A percentile compares a stretch with the other conserved stretches of the same genome.
phyloP scores from a whole-genome alignment of 1,140 invertebrate species.

The Aporrectodea caliginosa region DNA sequence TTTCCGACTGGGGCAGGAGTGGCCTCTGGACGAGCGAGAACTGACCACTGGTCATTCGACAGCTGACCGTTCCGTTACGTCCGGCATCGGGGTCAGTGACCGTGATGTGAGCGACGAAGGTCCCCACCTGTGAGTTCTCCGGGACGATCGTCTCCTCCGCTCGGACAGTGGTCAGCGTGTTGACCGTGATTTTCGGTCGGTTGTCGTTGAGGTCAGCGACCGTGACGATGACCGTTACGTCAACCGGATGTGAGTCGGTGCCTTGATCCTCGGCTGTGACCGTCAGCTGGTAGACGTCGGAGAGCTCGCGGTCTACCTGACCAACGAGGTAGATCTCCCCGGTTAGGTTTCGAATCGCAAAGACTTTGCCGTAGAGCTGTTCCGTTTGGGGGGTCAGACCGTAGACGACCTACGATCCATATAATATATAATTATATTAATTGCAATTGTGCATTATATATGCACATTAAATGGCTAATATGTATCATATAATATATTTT shows the following conservation, averaged over 20 bases:
- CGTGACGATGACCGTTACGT: constrained; percentile 12
- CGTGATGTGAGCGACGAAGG: constrained; percentile 83
- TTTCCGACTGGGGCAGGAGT: background rate
- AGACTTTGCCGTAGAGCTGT: constrained; percentile 73
- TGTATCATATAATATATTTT: too few species aligned
- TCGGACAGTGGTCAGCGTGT: constrained; percentile 19
- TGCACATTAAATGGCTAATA: too few species aligned
- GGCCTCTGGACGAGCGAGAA: constrained; percentile 23
- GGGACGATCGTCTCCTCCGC: constrained; percentile 72
- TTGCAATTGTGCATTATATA: too few species aligned
- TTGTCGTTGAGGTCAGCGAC: constrained; percentile 33
- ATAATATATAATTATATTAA: too few species aligned
- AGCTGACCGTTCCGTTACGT: constrained; percentile 67
- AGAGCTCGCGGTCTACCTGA: constrained; percentile 87
- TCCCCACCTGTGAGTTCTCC: constrained; percentile 82
- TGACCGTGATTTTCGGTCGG: constrained; percentile 26
- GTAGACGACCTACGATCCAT: constrained; percentile 62
- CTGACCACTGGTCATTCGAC: constrained; percentile 16
- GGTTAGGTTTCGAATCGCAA: constrained; percentile 76
- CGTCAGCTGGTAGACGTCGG: constrained; percentile 79
- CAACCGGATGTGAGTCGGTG: constrained; percentile 18
- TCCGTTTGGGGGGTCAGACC: constrained; percentile 61
- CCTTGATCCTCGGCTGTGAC: constrained; percentile 85
- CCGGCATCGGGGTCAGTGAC: constrained; percentile 85
- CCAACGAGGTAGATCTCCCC: constrained; percentile 88